Evolutionary conservation across 2,888 invertebrate genomes (phyloP).

Genomic region (Archaeoteleia sp.): DNA sequence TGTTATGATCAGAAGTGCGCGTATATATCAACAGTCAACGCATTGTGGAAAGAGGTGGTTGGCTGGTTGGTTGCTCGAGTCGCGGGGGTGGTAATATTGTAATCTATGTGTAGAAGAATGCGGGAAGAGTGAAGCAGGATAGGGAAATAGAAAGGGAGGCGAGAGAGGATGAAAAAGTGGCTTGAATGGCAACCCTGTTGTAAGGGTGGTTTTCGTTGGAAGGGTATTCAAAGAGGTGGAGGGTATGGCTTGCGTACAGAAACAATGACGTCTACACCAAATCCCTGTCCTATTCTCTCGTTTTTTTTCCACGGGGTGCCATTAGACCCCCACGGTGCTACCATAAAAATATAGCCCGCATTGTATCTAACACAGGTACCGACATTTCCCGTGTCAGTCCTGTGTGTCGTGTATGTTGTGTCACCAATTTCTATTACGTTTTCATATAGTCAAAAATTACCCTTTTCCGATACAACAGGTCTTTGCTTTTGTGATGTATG

Average conservation of each 20-base stretch:
- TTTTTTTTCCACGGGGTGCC: conserved; percentile 64
- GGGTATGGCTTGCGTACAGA: conserved; percentile 62
- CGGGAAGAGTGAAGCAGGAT: conserved; percentile 62
- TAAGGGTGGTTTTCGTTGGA: conserved; percentile 67
- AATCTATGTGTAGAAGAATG: conserved; percentile 74
- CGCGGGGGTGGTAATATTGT: conserved; percentile 71
- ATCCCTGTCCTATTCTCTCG: conserved; percentile 65
- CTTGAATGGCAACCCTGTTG: conserved; percentile 66
- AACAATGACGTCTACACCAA: conserved; percentile 73
- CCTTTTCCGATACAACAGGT: conserved; percentile 18
- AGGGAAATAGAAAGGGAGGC: conserved; percentile 38
- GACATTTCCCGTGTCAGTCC: conserved; percentile 30
- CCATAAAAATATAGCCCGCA: conserved; percentile 70
- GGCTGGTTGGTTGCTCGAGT: conserved; percentile 32
- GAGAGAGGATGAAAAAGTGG: conserved; percentile 71
- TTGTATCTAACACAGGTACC: conserved; percentile 62
- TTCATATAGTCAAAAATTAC: conserved; percentile 23
- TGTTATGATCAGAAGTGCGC: conserved; percentile 73
- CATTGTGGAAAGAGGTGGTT: conserved; percentile 28
- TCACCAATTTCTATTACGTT: conserved; percentile 25
- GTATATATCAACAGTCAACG: conserved; percentile 64
- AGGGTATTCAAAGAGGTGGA: conserved; percentile 51
- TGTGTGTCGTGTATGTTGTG: conserved; percentile 12
- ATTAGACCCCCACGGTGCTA: conserved; percentile 67
- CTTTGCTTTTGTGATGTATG: conserved; percentile 5